Base-by-base conservation (phyloP, 2,888 invertebrate species). In the Amphipoea oculea region DNA sequence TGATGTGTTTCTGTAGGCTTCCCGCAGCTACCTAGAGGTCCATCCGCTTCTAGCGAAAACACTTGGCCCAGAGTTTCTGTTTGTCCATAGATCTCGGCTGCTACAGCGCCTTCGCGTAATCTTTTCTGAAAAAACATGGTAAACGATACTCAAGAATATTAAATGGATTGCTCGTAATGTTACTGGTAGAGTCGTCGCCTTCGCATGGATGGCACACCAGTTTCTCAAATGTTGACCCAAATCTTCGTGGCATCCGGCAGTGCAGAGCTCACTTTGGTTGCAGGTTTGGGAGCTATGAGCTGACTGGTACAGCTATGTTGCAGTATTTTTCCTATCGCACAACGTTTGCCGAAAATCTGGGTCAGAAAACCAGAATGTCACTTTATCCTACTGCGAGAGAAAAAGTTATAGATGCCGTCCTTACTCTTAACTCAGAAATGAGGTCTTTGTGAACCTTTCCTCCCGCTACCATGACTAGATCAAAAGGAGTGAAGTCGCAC, bases 21-120 rank as follows among this genome's bases (percentile, higher is more conserved):
- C 5, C 96, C 96, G 69, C 94, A 94, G 80, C 88, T 93, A 0
- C 94, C 94, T 0, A 86, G 14, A 0, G 95, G 95, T 0, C 92
- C 93, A 0, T 76, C 73, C 0, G 92, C 88, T 23, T 90, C 88
- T 0, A 93, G 89, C 0, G 70, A 36, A 3, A 95, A 79, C 0
- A 92, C 83, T 0, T 92, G 90, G 0, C 96, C 96, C 1, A 95
- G 40, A 60, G 92, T 93, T 84, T 96, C 96, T 0, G 96, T 94
- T 78, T 94, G 93, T 0, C 95, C 96, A 66, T 95, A 96, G 1
- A 90, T 81, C n/a, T 95, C 93, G 4, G 90, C 65, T 0, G 93
- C 73, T 0, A 84, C 0, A 4, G 93, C 89, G 14, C 86, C 87
- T n/a, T 90, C 73, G 0, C 85, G 84, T 7, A 93, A 65, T 42